Evolutionary conservation across 2,888 invertebrate species (phyloP), one percentile per base, ranked within the genome.

Genomic region (Mimachlamys varia): DNA sequence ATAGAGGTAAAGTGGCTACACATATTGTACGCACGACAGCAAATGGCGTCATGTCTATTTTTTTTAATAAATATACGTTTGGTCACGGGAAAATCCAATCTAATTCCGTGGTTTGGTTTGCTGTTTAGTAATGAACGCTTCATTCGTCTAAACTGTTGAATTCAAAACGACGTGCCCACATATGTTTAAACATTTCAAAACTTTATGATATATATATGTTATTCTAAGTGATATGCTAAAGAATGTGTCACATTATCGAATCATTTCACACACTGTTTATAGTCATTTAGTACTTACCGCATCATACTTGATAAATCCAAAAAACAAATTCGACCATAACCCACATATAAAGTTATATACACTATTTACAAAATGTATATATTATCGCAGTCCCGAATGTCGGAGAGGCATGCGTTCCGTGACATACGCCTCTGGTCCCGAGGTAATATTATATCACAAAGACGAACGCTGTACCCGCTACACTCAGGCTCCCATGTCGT

Each of bases 401-500:
- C 33, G 13, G 33, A 76, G 76, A 76, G 76, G 22, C 76, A 12
- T 76, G 33, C 27, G 76, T 76, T 76, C 76, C 76, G 76, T 76
- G 76, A 76, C 76, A 76, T 76, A 76, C 76, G 33, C 76, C 33
- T 1, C 13, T 33, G 33, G 76, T 76, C n/a, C n/a, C n/a, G 76
- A 12, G 76, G 76, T 76, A 76, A 76, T 76, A 76, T 76, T 76
- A 76, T 76, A 27, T 76, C 76, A 76, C 76, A 76, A 76, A 76
- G 76, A 76, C 76, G 27, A 27, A 27, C 27, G 76, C 76, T 76
- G 76, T 27, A 76, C 76, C 76, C 33, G 27, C 27, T 76, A 76
- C 33, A 76, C 76, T 33, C 76, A 76, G 76, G 15, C 76, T 76
- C 76, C 76, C 76, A 27, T 76, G 76, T 76, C 76, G 76, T 76